Base-by-base conservation (phyloP, 2,113 vertebrate genomes). In the Alces alces region DNA sequence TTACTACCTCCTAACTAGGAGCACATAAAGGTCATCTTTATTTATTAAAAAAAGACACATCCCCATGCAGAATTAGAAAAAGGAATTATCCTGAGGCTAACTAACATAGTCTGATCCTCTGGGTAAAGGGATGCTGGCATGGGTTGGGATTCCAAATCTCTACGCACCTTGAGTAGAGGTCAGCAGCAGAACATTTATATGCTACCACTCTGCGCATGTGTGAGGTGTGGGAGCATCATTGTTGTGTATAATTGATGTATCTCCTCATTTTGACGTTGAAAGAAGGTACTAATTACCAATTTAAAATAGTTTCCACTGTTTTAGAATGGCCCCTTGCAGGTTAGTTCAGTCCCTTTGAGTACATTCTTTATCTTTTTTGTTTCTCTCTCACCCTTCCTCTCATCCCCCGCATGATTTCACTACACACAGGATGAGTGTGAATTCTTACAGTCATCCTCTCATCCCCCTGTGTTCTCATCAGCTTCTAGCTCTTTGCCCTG, bases 191-290 rank as follows among this genome's bases (percentile, higher is more conserved):
- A 25, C 13, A 15, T 1, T 1, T 15, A n/a, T 19, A 58, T 0
- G 4, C 36, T 19, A 3, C n/a, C 23, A 0, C 27, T 60, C 8
- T 7, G 4, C 0, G 6, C 55, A 1, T 27, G 19, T 58, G 47
- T 33, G 8, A 13, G 7, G 7, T 52, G 9, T 80, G n/a, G n/a
- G 19, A 27, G 28, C 1, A 11, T 47, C 80, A 27, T 36, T 79
- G 43, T 79, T 61, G 43, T 79, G 21, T 16, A 27, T 23, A 79
- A n/a, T 1, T 8, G 4, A 45, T 10, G 17, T 11, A 11, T n/a
- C 28, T 64, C 30, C 27, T 79, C 6, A 12, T 64, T 54, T 28
- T 87, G 55, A 54, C 52, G 30, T 25, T 80, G 57, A 3, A 23
- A 21, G 9, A 50, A 93, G 14, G n/a, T n/a, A 43, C 6, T 93